phyloP scores from a whole-genome alignment of 2,888 invertebrate species.

The Galerucella calmariensis region DNA sequence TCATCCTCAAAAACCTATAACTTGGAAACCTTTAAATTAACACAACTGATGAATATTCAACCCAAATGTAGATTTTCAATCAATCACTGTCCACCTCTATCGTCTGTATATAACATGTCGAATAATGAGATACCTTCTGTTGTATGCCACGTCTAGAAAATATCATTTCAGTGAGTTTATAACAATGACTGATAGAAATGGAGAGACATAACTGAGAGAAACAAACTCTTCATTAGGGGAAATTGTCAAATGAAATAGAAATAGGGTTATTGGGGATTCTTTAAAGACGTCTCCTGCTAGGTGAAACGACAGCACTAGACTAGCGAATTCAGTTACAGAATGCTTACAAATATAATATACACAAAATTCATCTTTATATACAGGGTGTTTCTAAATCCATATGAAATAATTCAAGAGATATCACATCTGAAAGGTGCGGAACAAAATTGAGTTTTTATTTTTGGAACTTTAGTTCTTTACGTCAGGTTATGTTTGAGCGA shows the following conservation, averaged over 20 bases:
- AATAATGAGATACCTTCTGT: background rate
- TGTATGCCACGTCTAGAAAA: constrained; percentile 12
- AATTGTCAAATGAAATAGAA: constrained; percentile 37
- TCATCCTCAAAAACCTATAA: too few species aligned
- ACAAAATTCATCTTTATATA: too few species aligned
- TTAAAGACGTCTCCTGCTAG: constrained; percentile 1
- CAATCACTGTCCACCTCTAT: background rate
- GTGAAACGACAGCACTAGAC: background rate
- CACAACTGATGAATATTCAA: too few species aligned
- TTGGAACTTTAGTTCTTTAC: too few species aligned
- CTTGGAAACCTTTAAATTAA: too few species aligned
- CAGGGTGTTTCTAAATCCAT: too few species aligned
- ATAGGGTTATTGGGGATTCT: constrained; percentile 32
- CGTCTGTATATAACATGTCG: background rate
- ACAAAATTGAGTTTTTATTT: too few species aligned
- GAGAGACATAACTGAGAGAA: background rate
- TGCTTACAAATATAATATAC: background rate
- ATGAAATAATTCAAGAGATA: too few species aligned
- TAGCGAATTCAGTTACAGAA: background rate
- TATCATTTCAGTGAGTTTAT: constrained; percentile 23
- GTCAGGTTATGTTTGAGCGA: too few species aligned
- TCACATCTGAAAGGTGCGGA: too few species aligned
- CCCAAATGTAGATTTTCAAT: background rate
- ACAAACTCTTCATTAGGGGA: constrained; percentile 31
- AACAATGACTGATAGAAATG: constrained; percentile 26